Evolutionary conservation across 2,113 vertebrate species (phyloP).

Genomic region (Danio rerio): GRCz12tu NC_133199.1:29081001-29081500

Average conservation of each 20-base stretch:
- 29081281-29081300: constrained; percentile 16
- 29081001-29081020: background rate
- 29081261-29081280: constrained; percentile 21
- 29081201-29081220: constrained; percentile 46
- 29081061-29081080: constrained; percentile 97
- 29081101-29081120: constrained; percentile 96
- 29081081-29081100: constrained; percentile 98
- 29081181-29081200: constrained; percentile 66
- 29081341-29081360: background rate
- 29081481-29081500: too few species aligned
- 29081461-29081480: too few species aligned
- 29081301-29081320: constrained; percentile 36
- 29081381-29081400: too few species aligned
- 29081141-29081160: constrained; percentile 95
- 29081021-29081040: constrained; percentile 55
- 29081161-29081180: constrained; percentile 91
- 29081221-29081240: constrained; percentile 55
- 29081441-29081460: too few species aligned
- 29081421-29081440: too few species aligned
- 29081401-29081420: too few species aligned
- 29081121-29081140: constrained; percentile 95
- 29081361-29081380: background rate
- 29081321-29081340: constrained; percentile 33
- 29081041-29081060: constrained; percentile 99
- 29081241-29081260: constrained; percentile 45